Evolutionary conservation across 2,888 invertebrate genomes (phyloP).

Genomic region (Parasteatoda lunata): DNA sequence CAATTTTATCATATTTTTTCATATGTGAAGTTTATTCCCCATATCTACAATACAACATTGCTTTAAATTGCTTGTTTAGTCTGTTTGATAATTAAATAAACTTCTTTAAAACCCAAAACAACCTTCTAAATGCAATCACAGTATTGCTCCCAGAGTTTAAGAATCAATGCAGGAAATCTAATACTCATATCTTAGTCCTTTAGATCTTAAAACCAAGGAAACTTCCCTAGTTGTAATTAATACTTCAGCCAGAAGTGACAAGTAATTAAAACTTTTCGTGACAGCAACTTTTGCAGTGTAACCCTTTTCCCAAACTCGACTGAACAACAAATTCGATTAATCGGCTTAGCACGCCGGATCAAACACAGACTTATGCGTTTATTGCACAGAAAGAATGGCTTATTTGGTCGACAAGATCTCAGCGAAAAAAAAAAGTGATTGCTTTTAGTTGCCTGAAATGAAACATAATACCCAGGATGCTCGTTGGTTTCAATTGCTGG

Average conservation of each 20-base stretch:
- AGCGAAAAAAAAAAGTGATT: neutral
- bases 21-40: too few species aligned
- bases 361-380: neutral
- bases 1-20: too few species aligned
- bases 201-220: too few species aligned
- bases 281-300: neutral
- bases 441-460: neutral
- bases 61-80: too few species aligned
- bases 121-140: too few species aligned
- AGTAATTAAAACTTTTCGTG: conserved; percentile 19
- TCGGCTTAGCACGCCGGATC: neutral
- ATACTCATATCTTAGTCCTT: too few species aligned
- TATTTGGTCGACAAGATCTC: neutral
- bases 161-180: too few species aligned
- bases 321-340: conserved; percentile 1
- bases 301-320: neutral
- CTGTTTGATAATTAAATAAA: too few species aligned
- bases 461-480: neutral
- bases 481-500: neutral
- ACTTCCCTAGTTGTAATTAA: too few species aligned
- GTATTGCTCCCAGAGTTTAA: too few species aligned
- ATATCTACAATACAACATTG: too few species aligned
- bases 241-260: neutral
- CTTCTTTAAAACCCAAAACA: too few species aligned
- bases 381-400: neutral